Evolutionary conservation across 2,888 invertebrate genomes (phyloP).

Genomic region (Papilio protenor): DNA sequence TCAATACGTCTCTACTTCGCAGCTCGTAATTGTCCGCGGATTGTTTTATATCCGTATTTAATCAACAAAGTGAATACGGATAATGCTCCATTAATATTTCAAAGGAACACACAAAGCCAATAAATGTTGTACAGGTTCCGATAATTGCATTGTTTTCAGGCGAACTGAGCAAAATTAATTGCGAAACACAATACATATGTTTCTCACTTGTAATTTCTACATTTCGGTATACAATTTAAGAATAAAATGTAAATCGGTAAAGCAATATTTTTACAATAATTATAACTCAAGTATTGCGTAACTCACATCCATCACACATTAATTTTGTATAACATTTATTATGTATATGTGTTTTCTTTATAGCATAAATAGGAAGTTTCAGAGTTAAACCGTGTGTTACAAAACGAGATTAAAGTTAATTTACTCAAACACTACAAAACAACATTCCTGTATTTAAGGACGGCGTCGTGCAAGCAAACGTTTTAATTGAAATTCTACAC

Average conservation of each 20-base stretch:
- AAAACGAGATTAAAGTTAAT: neutral
- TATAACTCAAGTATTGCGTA: too few relatives aligned
- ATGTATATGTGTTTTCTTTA: too few relatives aligned
- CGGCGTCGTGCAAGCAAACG: neutral
- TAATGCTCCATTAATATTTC: conserved; percentile 10
- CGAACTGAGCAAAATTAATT: neutral
- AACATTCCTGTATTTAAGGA: neutral
- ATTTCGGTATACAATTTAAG: neutral
- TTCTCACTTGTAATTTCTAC: neutral
- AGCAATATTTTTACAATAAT: neutral
- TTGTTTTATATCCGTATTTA: conserved; percentile 4
- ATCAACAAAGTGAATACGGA: neutral
- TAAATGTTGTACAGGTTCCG: conserved; percentile 1
- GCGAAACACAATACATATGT: neutral
- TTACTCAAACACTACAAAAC: neutral
- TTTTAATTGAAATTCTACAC: conserved; percentile 10
- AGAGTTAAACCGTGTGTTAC: too few relatives aligned
- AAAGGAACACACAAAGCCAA: conserved; percentile 13
- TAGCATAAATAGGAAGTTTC: too few relatives aligned
- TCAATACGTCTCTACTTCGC: neutral
- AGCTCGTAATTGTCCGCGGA: neutral
- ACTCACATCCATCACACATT: too few relatives aligned
- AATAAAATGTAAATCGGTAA: neutral
- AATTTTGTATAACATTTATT: too few relatives aligned
- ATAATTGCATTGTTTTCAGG: conserved; percentile 12